Evolutionary conservation across 1,140 invertebrate genomes (phyloP).

Genomic region (Camponotus floridanus): DNA sequence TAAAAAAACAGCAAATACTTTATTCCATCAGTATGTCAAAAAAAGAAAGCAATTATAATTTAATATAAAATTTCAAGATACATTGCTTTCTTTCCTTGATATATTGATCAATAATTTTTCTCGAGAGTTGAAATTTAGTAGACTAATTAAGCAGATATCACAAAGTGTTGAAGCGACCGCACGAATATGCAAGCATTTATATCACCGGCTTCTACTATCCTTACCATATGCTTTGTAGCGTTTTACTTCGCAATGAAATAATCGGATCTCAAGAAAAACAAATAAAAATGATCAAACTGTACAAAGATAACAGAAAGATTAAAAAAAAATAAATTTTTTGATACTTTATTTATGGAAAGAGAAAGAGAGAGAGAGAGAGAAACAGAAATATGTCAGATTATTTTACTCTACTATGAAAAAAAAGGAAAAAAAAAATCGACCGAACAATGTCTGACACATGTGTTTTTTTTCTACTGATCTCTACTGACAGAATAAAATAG

Average conservation of each 20-base stretch:
- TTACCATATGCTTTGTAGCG: neutral
- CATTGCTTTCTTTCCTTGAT: neutral
- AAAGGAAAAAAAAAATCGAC: neutral
- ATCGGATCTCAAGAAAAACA: neutral
- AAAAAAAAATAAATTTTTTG: neutral
- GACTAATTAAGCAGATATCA: neutral
- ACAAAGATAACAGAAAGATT: neutral
- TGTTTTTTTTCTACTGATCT: neutral
- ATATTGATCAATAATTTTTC: neutral
- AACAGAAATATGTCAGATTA: neutral
- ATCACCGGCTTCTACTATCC: neutral
- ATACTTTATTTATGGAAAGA: neutral
- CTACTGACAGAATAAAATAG: neutral
- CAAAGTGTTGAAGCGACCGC: neutral
- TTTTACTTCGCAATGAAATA: neutral
- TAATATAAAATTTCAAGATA: neutral
- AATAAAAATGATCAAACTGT: neutral
- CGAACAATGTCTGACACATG: neutral
- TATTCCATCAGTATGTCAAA: neutral
- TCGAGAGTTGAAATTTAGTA: slow-evolving; percentile 5
- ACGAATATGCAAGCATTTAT: slow-evolving; percentile 47
- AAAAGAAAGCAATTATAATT: neutral
- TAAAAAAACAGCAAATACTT: neutral
- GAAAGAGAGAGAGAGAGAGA: too few relatives aligned
- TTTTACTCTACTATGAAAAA: neutral